Percentiles rank a stretch among this genome's conserved stretches.
phyloP scores from a whole-genome alignment of 2,113 vertebrate genomes.

The Anarhynchus alexandrinus region DNA sequence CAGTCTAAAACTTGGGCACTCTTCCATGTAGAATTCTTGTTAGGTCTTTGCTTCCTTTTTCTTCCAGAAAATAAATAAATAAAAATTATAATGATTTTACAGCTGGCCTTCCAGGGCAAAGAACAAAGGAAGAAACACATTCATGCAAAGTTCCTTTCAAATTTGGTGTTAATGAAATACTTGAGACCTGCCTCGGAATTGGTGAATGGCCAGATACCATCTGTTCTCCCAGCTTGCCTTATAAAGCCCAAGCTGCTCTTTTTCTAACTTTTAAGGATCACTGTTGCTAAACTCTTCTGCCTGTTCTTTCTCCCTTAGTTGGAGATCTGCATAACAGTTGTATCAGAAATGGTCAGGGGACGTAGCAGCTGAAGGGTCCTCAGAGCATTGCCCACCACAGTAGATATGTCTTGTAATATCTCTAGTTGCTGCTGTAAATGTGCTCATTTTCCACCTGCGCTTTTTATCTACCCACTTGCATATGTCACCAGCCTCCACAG shows the following conservation, averaged over 20 bases:
- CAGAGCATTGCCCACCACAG: neutral
- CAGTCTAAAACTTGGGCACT: neutral
- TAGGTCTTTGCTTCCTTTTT: neutral
- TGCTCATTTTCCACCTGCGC: neutral
- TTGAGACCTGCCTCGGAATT: neutral
- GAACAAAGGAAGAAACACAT: conserved; percentile 6
- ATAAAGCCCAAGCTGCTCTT: conserved; percentile 2
- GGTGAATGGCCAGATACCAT: conserved; percentile 13
- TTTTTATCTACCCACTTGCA: neutral
- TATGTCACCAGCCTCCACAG: neutral
- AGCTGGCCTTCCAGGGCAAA: neutral
- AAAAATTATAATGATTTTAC: neutral
- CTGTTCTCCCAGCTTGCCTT: neutral
- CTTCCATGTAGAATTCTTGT: neutral
- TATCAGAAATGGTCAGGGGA: neutral
- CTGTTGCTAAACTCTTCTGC: neutral
- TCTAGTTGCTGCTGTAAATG: neutral
- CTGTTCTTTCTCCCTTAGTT: neutral
- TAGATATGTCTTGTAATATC: neutral
- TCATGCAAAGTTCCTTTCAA: neutral
- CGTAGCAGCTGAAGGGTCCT: neutral
- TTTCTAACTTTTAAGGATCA: neutral
- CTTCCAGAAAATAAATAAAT: conserved; percentile 1
- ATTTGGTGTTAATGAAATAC: conserved; percentile 14
- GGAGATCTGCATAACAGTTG: fast-evolving